Evolutionary conservation across 1,140 invertebrate species (phyloP), one percentile per base, ranked within the genome.

Genomic region (Orchestia grillus): DNA sequence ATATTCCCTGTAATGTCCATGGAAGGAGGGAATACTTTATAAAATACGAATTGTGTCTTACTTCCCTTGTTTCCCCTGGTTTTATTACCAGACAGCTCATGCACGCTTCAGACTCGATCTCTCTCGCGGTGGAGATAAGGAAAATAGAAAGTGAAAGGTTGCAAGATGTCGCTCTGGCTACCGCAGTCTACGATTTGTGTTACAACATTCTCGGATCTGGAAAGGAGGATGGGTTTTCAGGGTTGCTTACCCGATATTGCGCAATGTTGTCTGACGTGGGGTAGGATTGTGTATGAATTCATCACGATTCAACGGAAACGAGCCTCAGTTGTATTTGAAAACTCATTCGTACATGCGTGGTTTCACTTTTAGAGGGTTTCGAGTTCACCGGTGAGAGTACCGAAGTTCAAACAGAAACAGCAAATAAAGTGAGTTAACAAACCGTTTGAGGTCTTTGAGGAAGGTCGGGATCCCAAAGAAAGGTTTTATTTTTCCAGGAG

Each of bases 91-190:
- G 3, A 77, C 28, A 77, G 36, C 11, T 77, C 1, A 36, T 23
- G 1, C 11, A 77, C 62, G 62, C 62, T 23, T 77, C 62, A 23
- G 36, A 15, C 62, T 77, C 15, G 62, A 36, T 77, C 11, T 36
- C 62, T 77, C 15, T 8, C 28, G 28, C 15, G 62, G 36, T 28
- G 11, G 15, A 77, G 15, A 77, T 77, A 77, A 15, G 62, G 11
- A 77, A 77, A 23, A 77, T 77, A 77, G 62, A 77, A 77, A 77
- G 62, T 77, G 62, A 77, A 77, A 77, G 62, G 62, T 77, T 77
- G 62, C 36, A 77, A 15, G 62, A 77, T 77, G 62, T 77, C 62
- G 62, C 62, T 77, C 62, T 36, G 28, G 36, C 62, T 77, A 77
- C 62, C 62, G 28, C 62, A 77, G 62, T 36, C 15, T 3, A 77